Percentiles rank a stretch among this genome's conserved stretches.
These are phyloP conservation scores for Ianthella basta DNA, from an alignment of 37 sponge, comb jelly and placozoan species.

Conservation along the genomic window DNA sequence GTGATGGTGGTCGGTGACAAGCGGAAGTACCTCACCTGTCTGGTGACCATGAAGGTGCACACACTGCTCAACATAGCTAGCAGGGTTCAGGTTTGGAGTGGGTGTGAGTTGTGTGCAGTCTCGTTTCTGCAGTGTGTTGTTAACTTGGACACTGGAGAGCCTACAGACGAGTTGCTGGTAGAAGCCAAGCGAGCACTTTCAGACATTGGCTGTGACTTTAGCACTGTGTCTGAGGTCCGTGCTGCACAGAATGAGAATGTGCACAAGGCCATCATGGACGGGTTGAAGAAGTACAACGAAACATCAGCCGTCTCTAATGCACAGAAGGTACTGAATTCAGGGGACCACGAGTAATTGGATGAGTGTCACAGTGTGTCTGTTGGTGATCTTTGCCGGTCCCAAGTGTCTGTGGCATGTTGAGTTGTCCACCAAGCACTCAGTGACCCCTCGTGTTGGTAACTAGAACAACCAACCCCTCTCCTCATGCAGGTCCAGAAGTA, in stretches of 20 bases:
- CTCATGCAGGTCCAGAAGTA: conserved; percentile 86
- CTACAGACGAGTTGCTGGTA: conserved; percentile 63
- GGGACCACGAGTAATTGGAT: neutral
- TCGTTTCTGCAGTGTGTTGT: conserved; percentile 67
- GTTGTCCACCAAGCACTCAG: neutral
- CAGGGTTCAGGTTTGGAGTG: too few species aligned
- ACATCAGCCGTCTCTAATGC: conserved; percentile 64
- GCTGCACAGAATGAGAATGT: conserved; percentile 65
- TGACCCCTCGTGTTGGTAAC: too few species aligned
- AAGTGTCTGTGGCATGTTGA: neutral
- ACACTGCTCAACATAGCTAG: too few species aligned
- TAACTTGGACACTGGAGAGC: conserved; percentile 73
- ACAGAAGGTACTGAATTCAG: conserved; percentile 59
- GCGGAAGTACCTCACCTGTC: conserved; percentile 62
- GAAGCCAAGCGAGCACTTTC: conserved; percentile 31
- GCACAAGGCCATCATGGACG: conserved; percentile 73
- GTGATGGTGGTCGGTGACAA: conserved; percentile 75
- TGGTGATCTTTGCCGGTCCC: neutral
- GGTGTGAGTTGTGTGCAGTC: too few species aligned
- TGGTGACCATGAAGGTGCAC: conserved; percentile 69
- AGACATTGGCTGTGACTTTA: conserved; percentile 48
- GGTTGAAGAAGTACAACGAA: conserved; percentile 72
- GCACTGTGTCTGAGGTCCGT: conserved; percentile 79
- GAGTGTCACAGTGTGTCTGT: neutral
- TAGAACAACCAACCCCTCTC: too few species aligned